Evolutionary conservation across 2,113 vertebrate genomes (phyloP).

Genomic region (Chloroceryle aenea): DNA sequence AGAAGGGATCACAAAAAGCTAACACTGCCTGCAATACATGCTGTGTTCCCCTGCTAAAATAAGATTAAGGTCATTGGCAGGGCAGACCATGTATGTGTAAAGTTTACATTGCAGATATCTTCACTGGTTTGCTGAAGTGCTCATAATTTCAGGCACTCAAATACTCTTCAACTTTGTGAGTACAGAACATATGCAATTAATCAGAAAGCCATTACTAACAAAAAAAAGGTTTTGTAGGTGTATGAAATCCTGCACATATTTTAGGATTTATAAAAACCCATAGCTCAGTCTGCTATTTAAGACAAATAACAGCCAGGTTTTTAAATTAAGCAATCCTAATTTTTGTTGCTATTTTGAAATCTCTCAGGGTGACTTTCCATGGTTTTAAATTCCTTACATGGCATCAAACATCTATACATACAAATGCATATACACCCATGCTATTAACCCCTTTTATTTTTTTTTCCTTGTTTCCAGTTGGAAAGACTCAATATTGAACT

Average conservation of each 20-base stretch:
- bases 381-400: background rate
- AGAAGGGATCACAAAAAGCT: background rate
- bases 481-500: background rate
- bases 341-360: background rate
- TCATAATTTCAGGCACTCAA: background rate
- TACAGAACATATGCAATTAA: background rate
- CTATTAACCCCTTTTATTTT: background rate
- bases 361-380: background rate
- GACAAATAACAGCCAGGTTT: background rate
- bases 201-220: constrained; percentile 2
- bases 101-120: background rate
- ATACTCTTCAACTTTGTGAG: background rate
- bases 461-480: background rate
- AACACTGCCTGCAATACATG: background rate
- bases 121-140: background rate
- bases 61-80: constrained; percentile 15
- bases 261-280: background rate
- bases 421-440: too few relatives aligned
- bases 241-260: background rate
- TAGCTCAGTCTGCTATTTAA: background rate
- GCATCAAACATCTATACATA: background rate
- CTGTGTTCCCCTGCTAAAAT: background rate
- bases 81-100: background rate
- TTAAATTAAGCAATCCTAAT: background rate
- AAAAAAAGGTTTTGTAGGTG: background rate